Conservation (phyloP, 2,888 invertebrate species). For the Lomographa bimaculata region DNA sequence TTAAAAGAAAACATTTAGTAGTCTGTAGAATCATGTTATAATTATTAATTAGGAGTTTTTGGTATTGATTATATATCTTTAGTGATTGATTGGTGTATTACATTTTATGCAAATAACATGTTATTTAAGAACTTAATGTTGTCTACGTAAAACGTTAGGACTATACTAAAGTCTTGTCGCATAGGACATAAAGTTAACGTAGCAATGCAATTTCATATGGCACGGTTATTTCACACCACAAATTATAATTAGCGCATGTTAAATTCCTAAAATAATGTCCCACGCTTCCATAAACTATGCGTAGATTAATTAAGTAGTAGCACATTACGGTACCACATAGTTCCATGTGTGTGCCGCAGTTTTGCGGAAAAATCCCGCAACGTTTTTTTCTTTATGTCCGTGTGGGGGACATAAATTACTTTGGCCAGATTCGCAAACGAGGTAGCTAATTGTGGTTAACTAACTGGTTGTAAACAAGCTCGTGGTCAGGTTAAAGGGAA, state of each 20-base stretch:
- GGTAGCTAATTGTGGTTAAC: slow-evolving; percentile 24
- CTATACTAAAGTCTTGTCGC: too few relatives aligned
- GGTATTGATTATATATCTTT: too few relatives aligned
- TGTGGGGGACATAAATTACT: slow-evolving; percentile 24
- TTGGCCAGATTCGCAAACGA: slow-evolving; percentile 25
- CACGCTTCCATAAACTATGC: slow-evolving; percentile 24
- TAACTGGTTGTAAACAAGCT: slow-evolving; percentile 14
- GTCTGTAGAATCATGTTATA: too few relatives aligned
- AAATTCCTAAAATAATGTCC: slow-evolving; percentile 18
- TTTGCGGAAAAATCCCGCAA: slow-evolving; percentile 25
- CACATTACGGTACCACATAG: slow-evolving; percentile 28
- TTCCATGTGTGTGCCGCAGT: slow-evolving; percentile 23
- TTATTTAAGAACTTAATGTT: too few relatives aligned
- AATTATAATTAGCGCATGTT: slow-evolving; percentile 14
- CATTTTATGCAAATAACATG: too few relatives aligned
- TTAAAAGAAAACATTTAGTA: too few relatives aligned
- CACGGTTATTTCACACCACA: slow-evolving; percentile 7
- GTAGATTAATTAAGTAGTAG: slow-evolving; percentile 31
- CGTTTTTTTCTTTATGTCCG: slow-evolving; percentile 20
- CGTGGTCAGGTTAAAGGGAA: slow-evolving; percentile 12
- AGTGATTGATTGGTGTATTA: too few relatives aligned
- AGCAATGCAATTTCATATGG: neutral
- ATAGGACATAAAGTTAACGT: too few relatives aligned
- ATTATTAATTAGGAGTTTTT: too few relatives aligned
- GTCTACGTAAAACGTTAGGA: too few relatives aligned